Evolutionary conservation across 2,113 vertebrate species (phyloP).

Genomic region (Rhinoptilus africanus): DNA sequence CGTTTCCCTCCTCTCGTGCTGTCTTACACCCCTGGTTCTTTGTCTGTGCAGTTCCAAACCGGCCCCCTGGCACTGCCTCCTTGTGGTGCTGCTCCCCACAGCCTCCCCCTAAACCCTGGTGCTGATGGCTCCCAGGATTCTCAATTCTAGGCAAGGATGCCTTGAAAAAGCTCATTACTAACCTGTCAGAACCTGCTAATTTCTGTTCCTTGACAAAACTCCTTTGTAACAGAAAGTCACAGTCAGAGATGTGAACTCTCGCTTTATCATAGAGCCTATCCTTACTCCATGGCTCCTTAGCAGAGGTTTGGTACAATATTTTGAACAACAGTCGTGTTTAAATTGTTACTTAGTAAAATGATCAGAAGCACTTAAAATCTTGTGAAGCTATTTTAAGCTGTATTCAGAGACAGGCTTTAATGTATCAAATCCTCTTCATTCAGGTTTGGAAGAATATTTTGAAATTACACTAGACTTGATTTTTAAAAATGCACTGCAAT

Average conservation of each 20-base stretch:
- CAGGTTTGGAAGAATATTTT: not conserved
- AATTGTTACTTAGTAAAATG: not conserved
- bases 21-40: not conserved
- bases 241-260: not conserved
- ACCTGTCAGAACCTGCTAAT: not conserved
- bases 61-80: not conserved
- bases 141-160: not conserved
- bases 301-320: not conserved
- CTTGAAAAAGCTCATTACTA: not conserved
- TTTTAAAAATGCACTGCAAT: not conserved
- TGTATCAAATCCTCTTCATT: not conserved
- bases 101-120: not conserved
- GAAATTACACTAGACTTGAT: not conserved
- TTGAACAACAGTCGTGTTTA: not conserved
- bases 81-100: not conserved
- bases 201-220: not conserved
- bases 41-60: not conserved
- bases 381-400: not conserved
- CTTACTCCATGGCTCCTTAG: not conserved
- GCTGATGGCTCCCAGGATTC: not conserved
- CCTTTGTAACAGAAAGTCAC: not conserved
- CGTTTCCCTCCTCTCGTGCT: fast-evolving
- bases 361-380: not conserved
- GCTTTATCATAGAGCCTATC: not conserved
- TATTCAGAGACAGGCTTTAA: not conserved